Evolutionary conservation across 2,888 invertebrate genomes (phyloP).

Genomic region (Acanthopleura granulata): DNA sequence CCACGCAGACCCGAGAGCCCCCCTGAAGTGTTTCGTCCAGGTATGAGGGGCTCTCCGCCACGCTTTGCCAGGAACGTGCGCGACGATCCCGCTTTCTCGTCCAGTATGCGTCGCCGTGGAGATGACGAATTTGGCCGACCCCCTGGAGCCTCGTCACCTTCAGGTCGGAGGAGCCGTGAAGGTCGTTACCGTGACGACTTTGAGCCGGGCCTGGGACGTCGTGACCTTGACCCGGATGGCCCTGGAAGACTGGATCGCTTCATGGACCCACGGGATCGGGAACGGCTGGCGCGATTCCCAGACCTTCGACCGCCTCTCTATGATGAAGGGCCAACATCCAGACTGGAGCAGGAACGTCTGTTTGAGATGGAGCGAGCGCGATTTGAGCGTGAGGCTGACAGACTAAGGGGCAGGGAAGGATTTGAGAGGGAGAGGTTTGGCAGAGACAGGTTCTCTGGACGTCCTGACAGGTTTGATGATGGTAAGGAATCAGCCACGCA

Average conservation of each 20-base stretch:
- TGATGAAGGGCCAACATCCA: background rate
- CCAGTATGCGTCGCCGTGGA: background rate
- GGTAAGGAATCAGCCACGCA: background rate
- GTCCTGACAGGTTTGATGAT: conserved; percentile 8
- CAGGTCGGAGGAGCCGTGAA: background rate
- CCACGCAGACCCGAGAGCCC: background rate
- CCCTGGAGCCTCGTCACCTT: background rate
- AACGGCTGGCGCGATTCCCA: background rate
- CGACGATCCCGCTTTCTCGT: background rate
- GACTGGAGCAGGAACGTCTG: conserved; percentile 2
- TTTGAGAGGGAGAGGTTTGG: conserved; percentile 14
- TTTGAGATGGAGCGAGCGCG: conserved; percentile 10
- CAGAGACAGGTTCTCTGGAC: background rate
- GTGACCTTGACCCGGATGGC: background rate
- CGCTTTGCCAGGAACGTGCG: background rate
- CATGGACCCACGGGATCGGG: background rate
- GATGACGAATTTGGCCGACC: conserved; percentile 10
- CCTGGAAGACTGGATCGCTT: background rate
- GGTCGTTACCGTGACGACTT: conserved; percentile 12
- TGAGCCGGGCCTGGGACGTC: background rate
- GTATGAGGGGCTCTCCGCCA: background rate
- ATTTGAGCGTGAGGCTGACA: background rate
- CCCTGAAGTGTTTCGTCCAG: background rate
- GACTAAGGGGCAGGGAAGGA: background rate
- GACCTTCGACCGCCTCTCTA: background rate